Conservation (phyloP, 2,113 vertebrate genomes). For the Tinamus guttatus region DNA sequence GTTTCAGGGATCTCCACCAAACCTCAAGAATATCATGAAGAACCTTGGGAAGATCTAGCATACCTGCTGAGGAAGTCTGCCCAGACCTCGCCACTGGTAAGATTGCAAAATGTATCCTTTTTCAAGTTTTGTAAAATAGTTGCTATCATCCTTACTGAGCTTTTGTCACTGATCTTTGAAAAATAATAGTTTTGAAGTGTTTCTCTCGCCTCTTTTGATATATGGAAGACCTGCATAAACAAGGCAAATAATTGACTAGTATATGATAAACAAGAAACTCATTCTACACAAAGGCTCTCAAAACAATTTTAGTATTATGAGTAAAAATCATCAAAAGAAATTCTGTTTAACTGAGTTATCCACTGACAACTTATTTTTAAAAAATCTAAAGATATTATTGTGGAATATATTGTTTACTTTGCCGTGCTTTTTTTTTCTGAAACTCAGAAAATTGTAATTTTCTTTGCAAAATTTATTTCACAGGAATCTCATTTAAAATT, state of each 20-base stretch:
- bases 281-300: not conserved
- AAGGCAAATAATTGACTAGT: not conserved
- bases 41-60: not conserved
- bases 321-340: not conserved
- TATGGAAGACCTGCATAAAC: not conserved
- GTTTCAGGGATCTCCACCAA: not conserved
- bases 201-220: not conserved
- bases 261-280: not conserved
- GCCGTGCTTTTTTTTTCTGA: not conserved
- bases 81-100: conserved; percentile 1
- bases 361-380: not conserved
- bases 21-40: fast-evolving
- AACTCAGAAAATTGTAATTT: not conserved
- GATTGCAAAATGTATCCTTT: not conserved
- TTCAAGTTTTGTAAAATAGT: not conserved
- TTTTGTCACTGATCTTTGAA: not conserved
- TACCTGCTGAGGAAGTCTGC: not conserved
- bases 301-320: not conserved
- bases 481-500: not conserved
- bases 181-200: not conserved
- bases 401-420: not conserved
- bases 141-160: not conserved
- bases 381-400: not conserved
- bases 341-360: not conserved
- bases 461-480: not conserved